Conservation (phyloP, 64 coral and sea anemone genomes). For the Platygyra sinensis region DNA sequence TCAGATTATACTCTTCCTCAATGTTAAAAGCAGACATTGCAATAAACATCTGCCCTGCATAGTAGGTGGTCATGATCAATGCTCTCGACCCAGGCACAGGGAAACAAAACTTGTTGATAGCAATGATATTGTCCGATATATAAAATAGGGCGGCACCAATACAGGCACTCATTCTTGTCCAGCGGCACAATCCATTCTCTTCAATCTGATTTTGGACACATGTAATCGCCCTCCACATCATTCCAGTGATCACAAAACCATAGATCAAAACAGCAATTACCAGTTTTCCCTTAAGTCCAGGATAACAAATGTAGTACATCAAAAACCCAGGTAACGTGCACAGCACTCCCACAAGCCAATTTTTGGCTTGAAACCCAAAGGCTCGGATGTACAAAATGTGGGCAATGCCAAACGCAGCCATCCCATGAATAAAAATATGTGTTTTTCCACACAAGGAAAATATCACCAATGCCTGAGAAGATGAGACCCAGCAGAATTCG, state of each 20-base stretch:
- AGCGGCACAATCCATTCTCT: constrained; percentile 72
- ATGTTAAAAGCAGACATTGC: constrained; percentile 92
- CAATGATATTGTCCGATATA: constrained; percentile 90
- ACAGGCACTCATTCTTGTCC: constrained; percentile 97
- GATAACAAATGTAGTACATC: constrained; percentile 67
- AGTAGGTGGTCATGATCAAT: constrained; percentile 92
- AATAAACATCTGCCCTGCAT: constrained; percentile 93
- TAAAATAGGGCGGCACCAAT: constrained; percentile 85
- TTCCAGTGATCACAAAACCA: constrained; percentile 65
- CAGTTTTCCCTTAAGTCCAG: constrained; percentile 77
- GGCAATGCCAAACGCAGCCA: constrained; percentile 90
- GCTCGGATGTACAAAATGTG: constrained; percentile 88
- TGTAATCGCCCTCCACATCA: constrained; percentile 85
- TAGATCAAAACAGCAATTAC: constrained; percentile 79
- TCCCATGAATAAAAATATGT: constrained; percentile 90
- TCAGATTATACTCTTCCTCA: constrained; percentile 71
- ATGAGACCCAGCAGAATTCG: constrained; percentile 90
- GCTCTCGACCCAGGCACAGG: constrained; percentile 66
- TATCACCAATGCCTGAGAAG: constrained; percentile 89
- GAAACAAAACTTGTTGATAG: constrained; percentile 91
- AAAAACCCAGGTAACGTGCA: constrained; percentile 53
- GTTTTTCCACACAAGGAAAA: constrained; percentile 94
- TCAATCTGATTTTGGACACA: constrained; percentile 69
- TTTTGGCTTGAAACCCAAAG: constrained; percentile 83
- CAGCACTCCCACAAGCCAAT: constrained; percentile 22